Evolutionary conservation across 2,888 invertebrate genomes (phyloP).

Genomic region (Hololepta plana): DNA sequence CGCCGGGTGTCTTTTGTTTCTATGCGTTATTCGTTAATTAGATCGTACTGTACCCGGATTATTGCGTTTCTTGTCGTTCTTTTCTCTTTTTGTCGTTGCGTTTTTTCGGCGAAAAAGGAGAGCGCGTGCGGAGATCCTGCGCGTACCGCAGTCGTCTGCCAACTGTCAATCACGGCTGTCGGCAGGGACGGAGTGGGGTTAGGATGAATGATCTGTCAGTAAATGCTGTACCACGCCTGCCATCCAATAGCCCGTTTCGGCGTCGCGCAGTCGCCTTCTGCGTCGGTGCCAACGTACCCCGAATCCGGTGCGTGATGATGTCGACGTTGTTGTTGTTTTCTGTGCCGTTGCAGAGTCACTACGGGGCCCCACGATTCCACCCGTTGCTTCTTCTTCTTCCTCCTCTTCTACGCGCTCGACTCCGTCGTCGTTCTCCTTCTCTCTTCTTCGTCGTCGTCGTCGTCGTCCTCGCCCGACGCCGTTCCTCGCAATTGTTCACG

Average conservation of each 20-base stretch:
- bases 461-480: slow-evolving; percentile 2
- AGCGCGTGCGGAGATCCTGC: slow-evolving; percentile 35
- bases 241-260: slow-evolving; percentile 25
- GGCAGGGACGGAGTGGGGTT: slow-evolving; percentile 35
- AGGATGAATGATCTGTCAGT: slow-evolving; percentile 31
- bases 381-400: too few species aligned
- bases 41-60: too few species aligned
- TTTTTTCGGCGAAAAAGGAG: slow-evolving; percentile 19
- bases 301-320: slow-evolving; percentile 37
- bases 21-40: too few species aligned
- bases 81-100: slow-evolving; percentile 12
- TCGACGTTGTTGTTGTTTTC: too few species aligned
- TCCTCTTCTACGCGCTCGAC: too few species aligned
- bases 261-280: slow-evolving; percentile 32
- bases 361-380: too few species aligned
- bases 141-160: slow-evolving; percentile 46
- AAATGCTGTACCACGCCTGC: slow-evolving; percentile 21
- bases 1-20: slow-evolving; percentile 13
- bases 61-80: slow-evolving; percentile 6
- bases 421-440: slow-evolving; percentile 14
- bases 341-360: too few species aligned
- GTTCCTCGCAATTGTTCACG: slow-evolving; percentile 6
- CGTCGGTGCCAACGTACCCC: slow-evolving; percentile 23
- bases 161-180: slow-evolving; percentile 43
- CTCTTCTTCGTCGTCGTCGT: slow-evolving; percentile 14